phyloP scores from a whole-genome alignment of 2,888 invertebrate species.

The Lasioglossum calceatum region DNA sequence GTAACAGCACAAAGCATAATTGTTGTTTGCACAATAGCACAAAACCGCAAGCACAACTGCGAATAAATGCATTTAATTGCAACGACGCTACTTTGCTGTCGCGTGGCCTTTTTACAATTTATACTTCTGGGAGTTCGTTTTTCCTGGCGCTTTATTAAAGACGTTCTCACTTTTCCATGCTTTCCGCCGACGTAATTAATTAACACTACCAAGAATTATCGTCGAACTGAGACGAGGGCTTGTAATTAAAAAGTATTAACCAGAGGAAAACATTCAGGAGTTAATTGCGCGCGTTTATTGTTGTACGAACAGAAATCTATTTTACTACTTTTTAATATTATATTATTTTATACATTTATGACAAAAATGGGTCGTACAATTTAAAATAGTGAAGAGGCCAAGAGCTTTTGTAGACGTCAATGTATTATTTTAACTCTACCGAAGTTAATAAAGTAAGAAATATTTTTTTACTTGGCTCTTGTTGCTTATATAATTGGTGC shows the following conservation, averaged over 20 bases:
- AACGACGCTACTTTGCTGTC: conserved; percentile 30
- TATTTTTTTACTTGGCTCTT: too few relatives aligned
- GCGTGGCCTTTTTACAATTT: background rate
- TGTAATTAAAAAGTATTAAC: background rate
- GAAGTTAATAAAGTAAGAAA: too few relatives aligned
- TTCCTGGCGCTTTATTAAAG: conserved; percentile 6
- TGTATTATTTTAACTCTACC: too few relatives aligned
- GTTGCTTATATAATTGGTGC: too few relatives aligned
- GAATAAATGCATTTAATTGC: conserved; percentile 59
- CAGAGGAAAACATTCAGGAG: background rate
- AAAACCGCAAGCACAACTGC: conserved; percentile 42
- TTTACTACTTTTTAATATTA: background rate
- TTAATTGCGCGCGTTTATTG: background rate
- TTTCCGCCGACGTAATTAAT: background rate
- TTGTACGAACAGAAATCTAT: background rate
- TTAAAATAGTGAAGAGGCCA: too few relatives aligned
- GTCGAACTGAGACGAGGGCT: background rate
- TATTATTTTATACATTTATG: background rate
- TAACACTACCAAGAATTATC: background rate
- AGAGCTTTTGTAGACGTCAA: too few relatives aligned
- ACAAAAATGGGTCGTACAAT: too few relatives aligned
- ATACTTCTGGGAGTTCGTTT: conserved; percentile 13
- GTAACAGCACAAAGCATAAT: conserved; percentile 59
- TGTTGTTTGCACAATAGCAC: conserved; percentile 51
- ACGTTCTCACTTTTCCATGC: background rate